Evolutionary conservation across 2,888 invertebrate genomes (phyloP).

Genomic region (Chalcis sispes): DNA sequence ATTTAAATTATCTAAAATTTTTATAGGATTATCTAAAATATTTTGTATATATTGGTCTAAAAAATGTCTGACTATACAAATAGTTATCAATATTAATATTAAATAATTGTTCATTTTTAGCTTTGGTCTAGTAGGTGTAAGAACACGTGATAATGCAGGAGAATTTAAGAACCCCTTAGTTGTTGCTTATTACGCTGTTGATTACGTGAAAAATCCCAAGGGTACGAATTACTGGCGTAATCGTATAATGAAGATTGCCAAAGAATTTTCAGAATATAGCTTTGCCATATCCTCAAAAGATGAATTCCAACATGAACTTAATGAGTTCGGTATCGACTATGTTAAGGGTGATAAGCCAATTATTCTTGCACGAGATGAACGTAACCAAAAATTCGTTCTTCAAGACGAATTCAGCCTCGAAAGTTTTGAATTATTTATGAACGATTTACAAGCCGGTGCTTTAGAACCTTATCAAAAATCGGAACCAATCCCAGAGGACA

Average conservation of each 20-base stretch:
- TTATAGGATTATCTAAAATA: too few relatives aligned
- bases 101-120: too few relatives aligned
- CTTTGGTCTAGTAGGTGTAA: slow-evolving; percentile 94
- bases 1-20: too few relatives aligned
- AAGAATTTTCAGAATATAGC: slow-evolving; percentile 82
- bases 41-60: too few relatives aligned
- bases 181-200: slow-evolving; percentile 94
- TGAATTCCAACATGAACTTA: slow-evolving; percentile 95
- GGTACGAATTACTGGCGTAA: slow-evolving; percentile 99
- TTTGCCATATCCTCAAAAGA: slow-evolving; percentile 96
- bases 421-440: slow-evolving; percentile 88
- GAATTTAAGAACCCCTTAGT: slow-evolving; percentile 94
- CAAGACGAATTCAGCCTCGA: slow-evolving; percentile 94
- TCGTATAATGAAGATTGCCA: slow-evolving; percentile 92
- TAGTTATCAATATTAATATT: too few relatives aligned
- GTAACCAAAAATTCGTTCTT: slow-evolving; percentile 93
- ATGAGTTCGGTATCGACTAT: slow-evolving; percentile 94
- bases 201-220: slow-evolving; percentile 97
- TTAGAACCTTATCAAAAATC: slow-evolving; percentile 96
- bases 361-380: slow-evolving; percentile 88
- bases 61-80: too few relatives aligned
- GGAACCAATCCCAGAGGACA: slow-evolving; percentile 91
- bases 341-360: slow-evolving; percentile 93
- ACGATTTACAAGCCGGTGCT: slow-evolving; percentile 87
- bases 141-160: slow-evolving; percentile 88